phyloP scores from a whole-genome alignment of 2,888 invertebrate species.

The Catocala sponsa region DNA sequence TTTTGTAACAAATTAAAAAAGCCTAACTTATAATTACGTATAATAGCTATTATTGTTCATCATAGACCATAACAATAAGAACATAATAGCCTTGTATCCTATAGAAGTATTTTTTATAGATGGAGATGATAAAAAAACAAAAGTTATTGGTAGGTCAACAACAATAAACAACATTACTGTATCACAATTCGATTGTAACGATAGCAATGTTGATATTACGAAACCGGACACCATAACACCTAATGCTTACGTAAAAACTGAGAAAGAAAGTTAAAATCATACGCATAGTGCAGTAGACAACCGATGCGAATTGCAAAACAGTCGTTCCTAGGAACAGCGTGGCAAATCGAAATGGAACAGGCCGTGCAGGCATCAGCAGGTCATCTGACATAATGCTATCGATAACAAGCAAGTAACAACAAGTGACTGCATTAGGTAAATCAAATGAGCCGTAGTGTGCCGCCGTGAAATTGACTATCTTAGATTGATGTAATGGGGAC shows the following conservation, averaged over 20 bases:
- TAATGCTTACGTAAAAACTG: constrained; percentile 61
- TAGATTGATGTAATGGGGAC: constrained; percentile 60
- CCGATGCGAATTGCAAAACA: constrained; percentile 67
- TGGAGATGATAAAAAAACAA: background rate
- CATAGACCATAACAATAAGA: constrained; percentile 12
- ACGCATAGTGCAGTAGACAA: constrained; percentile 52
- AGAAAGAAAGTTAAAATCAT: constrained; percentile 59
- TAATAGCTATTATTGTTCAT: constrained; percentile 14
- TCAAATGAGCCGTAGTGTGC: constrained; percentile 68
- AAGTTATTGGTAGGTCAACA: constrained; percentile 10
- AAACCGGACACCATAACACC: constrained; percentile 38
- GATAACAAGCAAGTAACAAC: constrained; percentile 61
- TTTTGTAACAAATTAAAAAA: constrained; percentile 17
- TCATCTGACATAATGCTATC: constrained; percentile 59
- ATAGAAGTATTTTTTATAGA: constrained; percentile 2
- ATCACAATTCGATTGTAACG: constrained; percentile 36
- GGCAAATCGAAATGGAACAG: constrained; percentile 62
- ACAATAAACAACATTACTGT: constrained; percentile 16
- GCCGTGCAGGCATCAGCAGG: constrained; percentile 44
- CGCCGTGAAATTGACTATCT: constrained; percentile 71
- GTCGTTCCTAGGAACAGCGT: constrained; percentile 59
- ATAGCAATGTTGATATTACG: constrained; percentile 36
- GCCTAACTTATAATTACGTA: constrained; percentile 16
- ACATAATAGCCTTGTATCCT: background rate
- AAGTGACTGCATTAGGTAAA: constrained; percentile 67